Evolutionary conservation across 2,113 vertebrate species (phyloP), one percentile per base, ranked within the genome.

Genomic region (Eublepharis macularius): DNA sequence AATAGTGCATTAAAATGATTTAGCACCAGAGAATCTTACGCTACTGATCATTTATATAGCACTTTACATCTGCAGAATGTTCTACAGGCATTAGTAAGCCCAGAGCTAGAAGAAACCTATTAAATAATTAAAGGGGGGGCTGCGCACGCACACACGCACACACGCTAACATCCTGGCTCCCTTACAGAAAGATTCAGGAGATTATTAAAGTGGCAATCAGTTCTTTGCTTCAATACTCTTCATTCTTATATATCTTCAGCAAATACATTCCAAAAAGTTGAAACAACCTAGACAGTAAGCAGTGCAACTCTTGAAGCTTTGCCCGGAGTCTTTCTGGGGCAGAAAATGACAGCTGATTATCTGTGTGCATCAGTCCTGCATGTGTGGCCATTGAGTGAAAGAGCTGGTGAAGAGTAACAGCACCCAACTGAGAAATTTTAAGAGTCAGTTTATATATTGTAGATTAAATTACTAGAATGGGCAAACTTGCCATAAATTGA

Each of bases 121-220:
- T 91, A 90, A 94, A 88, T 90, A 75, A 93, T 79, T 87, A 82
- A n/a, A n/a, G n/a, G n/a, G n/a, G n/a, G n/a, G n/a, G n/a, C n/a
- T n/a, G 49, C 65, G 80, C 1, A 3, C 32, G 10, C 60, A n/a
- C n/a, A n/a, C n/a, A n/a, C n/a, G 29, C 3, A 34, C 66, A 32
- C 41, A 63, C 73, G 17, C 32, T 26, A 69, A 41, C 39, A 84
- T 57, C 80, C 72, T 26, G 6, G 45, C 47, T 85, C 68, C 88
- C 69, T 54, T 14, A 17, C 34, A 29, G 34, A 26, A 51, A n/a
- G 83, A 19, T 0, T 0, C 0, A n/a, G 34, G 0, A 0, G 60
- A 14, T 0, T 45, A 14, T 34, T 49, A 36, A 32, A 85, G 68
- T 51, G 43, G 68, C 39, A n/a, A n/a, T 29, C 21, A 70, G 7